Evolutionary conservation across 2,113 vertebrate genomes (phyloP), one percentile per base, ranked within the genome.

Genomic region (Steatornis caripensis): DNA sequence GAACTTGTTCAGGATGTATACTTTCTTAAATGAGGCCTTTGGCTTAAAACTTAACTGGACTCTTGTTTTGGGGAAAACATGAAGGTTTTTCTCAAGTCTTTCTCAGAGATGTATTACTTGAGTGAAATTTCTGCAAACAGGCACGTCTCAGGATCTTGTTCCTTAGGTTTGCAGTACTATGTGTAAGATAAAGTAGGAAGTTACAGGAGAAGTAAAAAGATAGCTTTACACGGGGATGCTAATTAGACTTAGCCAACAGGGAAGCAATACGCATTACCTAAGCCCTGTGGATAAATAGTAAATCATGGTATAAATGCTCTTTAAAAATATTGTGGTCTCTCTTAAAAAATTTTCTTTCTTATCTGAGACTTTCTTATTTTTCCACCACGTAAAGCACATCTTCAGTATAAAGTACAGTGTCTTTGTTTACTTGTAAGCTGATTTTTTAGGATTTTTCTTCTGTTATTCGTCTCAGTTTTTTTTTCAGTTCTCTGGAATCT

Each of bases 401-500:
- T 95, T 93, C 4, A 2, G 14, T 89, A 70, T 70, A 80, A 95
- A 95, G 86, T 91, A 45, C 17, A 69, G 13, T 43, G 53, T 51
- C 60, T 93, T 85, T 85, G 36, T 91, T 92, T 94, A 77, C 14
- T 77, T 61, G 16, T 62, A 18, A 76, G 60, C 8, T 74, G 14
- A 49, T 82, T 96, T 94, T 95, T 91, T 36, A 64, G 39, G 57
- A 75, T 89, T 93, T 46, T 57, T 89, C 37, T 8, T 82, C 36
- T 85, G 11, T 76, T 75, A 27, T 65, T 91, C 3, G 74, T 43
- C 22, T 60, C 13, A n/a, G n/a, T n/a, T 10, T 36, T 69, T 61
- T 84, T 68, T 66, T 27, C 39, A 71, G 15, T 87, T 88, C 45
- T 81, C 39, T 0, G 0, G 51, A 90, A 81, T 65, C 39, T 54